Percentiles rank a stretch among this genome's conserved stretches.
phyloP scores from a whole-genome alignment of 2,888 invertebrate species.

The Pachydiplax longipennis region DNA sequence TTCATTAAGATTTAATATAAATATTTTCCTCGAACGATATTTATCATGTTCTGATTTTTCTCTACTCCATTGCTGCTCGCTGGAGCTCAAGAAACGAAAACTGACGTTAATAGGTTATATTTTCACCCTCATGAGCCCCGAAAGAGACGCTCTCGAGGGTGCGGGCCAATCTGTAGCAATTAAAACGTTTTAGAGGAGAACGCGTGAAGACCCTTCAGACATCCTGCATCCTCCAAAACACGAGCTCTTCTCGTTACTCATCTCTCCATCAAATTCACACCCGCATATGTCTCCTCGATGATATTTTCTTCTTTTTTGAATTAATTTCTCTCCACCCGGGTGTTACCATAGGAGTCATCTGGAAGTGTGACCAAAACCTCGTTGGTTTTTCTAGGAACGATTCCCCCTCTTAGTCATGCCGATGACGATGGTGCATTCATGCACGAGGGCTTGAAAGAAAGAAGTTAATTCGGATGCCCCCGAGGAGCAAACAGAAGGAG shows the following conservation, averaged over 20 bases:
- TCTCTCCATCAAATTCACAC: neutral
- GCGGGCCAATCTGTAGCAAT: conserved; percentile 31
- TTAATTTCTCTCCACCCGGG: neutral
- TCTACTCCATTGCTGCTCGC: neutral
- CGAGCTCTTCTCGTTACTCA: neutral
- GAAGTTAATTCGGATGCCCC: conserved; percentile 20
- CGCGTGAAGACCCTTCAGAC: neutral
- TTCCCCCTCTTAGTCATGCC: neutral
- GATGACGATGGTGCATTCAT: neutral
- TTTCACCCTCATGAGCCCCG: neutral
- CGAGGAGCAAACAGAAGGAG: neutral
- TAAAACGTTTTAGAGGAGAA: conserved; percentile 13
- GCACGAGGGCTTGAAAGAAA: neutral
- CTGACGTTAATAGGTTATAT: neutral
- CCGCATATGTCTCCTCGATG: conserved; percentile 10
- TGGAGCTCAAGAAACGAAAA: neutral
- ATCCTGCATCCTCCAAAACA: neutral
- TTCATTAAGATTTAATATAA: too few species aligned
- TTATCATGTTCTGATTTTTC: neutral
- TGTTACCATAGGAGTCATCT: neutral
- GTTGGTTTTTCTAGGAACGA: neutral
- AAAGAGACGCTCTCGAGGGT: neutral
- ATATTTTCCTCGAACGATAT: neutral
- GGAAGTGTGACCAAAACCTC: neutral
- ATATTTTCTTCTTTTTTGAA: neutral